Evolutionary conservation across 2,888 invertebrate genomes (phyloP).

Genomic region (Teinopalpus imperialis): DNA sequence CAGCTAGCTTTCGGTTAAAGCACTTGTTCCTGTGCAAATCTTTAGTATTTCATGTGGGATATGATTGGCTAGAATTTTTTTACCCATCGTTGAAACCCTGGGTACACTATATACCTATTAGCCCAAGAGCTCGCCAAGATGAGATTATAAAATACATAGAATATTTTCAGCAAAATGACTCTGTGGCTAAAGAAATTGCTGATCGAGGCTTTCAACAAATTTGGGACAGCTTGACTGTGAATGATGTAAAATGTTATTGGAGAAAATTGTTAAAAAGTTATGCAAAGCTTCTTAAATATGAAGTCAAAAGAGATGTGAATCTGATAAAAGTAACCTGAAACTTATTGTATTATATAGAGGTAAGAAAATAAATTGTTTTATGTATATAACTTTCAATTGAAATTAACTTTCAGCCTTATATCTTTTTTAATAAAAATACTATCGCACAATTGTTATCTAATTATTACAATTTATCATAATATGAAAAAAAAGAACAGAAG

Average conservation of each 20-base stretch:
- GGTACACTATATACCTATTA: slow-evolving; percentile 96
- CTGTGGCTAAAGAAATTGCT: slow-evolving; percentile 89
- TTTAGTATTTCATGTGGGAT: slow-evolving; percentile 95
- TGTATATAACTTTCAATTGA: too few species aligned
- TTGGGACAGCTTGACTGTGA: slow-evolving; percentile 90
- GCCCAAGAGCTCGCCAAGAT: slow-evolving; percentile 82
- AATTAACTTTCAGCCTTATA: too few species aligned
- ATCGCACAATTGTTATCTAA: too few species aligned
- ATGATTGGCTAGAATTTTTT: slow-evolving; percentile 97
- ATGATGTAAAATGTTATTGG: slow-evolving; percentile 95
- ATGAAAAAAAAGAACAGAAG: too few species aligned
- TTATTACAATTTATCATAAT: too few species aligned
- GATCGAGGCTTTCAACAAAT: slow-evolving; percentile 91
- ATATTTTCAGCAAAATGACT: slow-evolving; percentile 90
- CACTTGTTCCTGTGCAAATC: slow-evolving; percentile 97
- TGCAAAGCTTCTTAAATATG: slow-evolving; percentile 86
- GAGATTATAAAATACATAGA: slow-evolving; percentile 87
- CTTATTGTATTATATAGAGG: slow-evolving; percentile 10
- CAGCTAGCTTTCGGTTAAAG: slow-evolving; percentile 98
- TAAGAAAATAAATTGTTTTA: too few species aligned
- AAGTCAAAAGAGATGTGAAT: slow-evolving; percentile 81
- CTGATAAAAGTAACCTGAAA: slow-evolving; percentile 73
- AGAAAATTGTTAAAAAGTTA: slow-evolving; percentile 87
- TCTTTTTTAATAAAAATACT: too few species aligned
- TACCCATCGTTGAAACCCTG: slow-evolving; percentile 95